phyloP scores from a whole-genome alignment of 2,888 invertebrate species.

The Pseudococcus jackbeardsleyi region DNA sequence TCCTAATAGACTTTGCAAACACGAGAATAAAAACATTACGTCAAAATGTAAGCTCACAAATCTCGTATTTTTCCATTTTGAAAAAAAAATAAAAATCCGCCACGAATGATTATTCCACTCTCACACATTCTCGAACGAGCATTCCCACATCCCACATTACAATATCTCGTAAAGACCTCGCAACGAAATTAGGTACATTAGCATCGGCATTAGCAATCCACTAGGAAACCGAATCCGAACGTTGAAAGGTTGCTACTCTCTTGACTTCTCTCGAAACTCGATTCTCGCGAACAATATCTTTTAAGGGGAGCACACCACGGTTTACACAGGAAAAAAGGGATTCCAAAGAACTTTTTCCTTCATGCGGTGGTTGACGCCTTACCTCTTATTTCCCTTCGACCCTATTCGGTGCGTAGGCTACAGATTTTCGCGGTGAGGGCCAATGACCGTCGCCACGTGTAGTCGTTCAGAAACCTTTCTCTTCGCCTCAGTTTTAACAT shows the following conservation, averaged over 20 bases:
- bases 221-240: slow-evolving; percentile 1
- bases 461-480: slow-evolving; percentile 54
- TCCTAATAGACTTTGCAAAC: no score
- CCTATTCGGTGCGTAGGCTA: slow-evolving; percentile 44
- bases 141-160: neutral
- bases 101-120: neutral
- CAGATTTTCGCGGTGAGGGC: slow-evolving; percentile 65
- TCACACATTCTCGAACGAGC: neutral
- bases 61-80: no score
- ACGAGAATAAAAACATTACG: neutral
- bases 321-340: slow-evolving; percentile 49
- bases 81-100: neutral
- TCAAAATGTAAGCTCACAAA: no score
- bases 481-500: slow-evolving; percentile 51
- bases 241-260: slow-evolving; percentile 19
- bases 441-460: slow-evolving; percentile 64
- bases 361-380: slow-evolving; percentile 58
- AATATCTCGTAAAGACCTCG: neutral
- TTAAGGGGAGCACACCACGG: slow-evolving; percentile 34
- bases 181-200: neutral
- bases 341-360: slow-evolving; percentile 59
- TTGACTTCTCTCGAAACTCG: slow-evolving; percentile 1
- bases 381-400: neutral
- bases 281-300: slow-evolving; percentile 13
- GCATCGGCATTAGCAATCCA: neutral